Conservation (phyloP, 2,797 vertebrate species). For the Urocyon cinereoargenteus region DNA sequence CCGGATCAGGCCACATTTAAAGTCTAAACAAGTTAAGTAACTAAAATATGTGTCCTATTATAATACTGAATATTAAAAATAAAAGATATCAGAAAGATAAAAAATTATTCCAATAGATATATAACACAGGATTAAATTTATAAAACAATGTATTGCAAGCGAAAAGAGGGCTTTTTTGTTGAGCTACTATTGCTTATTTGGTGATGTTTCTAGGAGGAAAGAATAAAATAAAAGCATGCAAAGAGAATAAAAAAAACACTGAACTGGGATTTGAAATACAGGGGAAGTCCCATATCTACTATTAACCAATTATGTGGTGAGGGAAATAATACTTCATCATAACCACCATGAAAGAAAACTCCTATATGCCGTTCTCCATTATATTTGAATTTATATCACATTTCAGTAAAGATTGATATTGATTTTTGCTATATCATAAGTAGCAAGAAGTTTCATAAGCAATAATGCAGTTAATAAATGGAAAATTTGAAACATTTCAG, state of each 20-base stretch:
- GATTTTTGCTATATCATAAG: background rate
- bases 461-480: background rate
- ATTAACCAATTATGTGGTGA: background rate
- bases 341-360: background rate
- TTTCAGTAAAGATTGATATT: background rate
- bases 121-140: background rate
- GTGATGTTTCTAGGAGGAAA: background rate
- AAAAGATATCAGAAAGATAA: background rate
- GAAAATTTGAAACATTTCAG: background rate
- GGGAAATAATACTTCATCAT: background rate
- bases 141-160: background rate
- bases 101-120: background rate
- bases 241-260: background rate
- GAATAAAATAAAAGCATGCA: background rate
- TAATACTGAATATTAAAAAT: background rate
- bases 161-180: background rate
- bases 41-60: background rate
- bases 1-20: background rate
- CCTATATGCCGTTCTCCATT: background rate
- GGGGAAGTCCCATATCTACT: accelerated
- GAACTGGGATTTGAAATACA: background rate
- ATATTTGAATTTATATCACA: background rate
- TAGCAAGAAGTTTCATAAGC: background rate
- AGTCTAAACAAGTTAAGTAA: background rate
- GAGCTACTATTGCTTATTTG: background rate